Base-by-base conservation (phyloP, 2,113 vertebrate species). In the Choloepus hoffmanni region DNA sequence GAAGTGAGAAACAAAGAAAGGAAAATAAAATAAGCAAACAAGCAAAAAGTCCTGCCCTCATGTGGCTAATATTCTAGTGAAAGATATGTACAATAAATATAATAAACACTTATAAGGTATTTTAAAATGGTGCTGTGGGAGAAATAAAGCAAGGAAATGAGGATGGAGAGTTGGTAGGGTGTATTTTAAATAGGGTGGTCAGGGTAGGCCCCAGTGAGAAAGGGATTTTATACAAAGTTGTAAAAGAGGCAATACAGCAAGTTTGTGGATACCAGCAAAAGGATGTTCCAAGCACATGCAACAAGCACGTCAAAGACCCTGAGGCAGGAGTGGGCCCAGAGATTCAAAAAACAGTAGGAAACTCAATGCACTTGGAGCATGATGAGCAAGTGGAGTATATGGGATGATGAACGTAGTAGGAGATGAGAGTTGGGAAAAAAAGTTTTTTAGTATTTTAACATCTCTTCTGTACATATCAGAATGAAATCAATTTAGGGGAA, bases 181-280 rank as follows among this genome's bases (percentile, higher is more conserved):
- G 21, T 23, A 50, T 60, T 76, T 90, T 23, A 63, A 55, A 55
- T 28, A 82, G 24, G 43, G 43, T 60, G 14, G 14, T 78, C 10
- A 78, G 33, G 2, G 21, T 48, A 81, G 50, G 33, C 65, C 7
- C 78, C 26, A 50, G 18, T n/a, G 15, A 86, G 48, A 23, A 72
- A 4, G 45, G 6, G 28, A n/a, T 4, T 24, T 30, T n/a, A 62
- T 76, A 62, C 16, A 28, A 55, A 70, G 28, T 43, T 76, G 53
- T 68, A 2, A 74, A 24, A 60, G 21, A n/a, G 4, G 8, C 18
- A 24, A 73, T 24, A 4, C 16, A 40, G 24, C 10, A 82, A 86
- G 30, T 6, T 13, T 58, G 14, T 30, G 4, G 12, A 45, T 50
- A 4, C 6, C 11, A 12, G 0, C 1, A 7, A 3, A 11, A 50